Percentiles rank a stretch among this genome's conserved stretches.
Evolutionary conservation across 2,113 vertebrate species (phyloP).

Genomic region (Castor canadensis): DNA sequence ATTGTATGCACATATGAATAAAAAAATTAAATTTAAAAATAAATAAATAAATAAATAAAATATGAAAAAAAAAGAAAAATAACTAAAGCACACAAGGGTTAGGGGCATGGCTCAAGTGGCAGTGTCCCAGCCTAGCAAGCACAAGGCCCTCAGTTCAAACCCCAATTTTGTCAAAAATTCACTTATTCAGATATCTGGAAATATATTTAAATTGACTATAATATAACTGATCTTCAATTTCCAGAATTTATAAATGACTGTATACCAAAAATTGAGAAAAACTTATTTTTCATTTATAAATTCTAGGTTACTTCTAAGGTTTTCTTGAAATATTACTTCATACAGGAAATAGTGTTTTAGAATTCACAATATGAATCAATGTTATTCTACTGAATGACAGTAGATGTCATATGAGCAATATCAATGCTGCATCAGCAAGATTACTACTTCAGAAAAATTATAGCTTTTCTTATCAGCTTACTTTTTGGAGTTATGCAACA

Average conservation of each 20-base stretch:
- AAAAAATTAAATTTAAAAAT: too few relatives aligned
- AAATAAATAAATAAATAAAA: too few relatives aligned
- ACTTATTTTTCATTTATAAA: constrained; percentile 40
- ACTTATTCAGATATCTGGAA: constrained; percentile 71
- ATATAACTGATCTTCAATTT: constrained; percentile 72
- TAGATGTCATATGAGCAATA: not conserved
- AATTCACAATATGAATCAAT: constrained; percentile 73
- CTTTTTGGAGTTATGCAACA: not conserved
- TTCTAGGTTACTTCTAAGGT: constrained; percentile 27
- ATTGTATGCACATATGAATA: too few relatives aligned
- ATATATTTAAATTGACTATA: constrained; percentile 79
- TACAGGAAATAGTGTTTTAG: constrained; percentile 74
- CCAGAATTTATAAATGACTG: constrained; percentile 71
- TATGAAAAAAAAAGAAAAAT: too few relatives aligned
- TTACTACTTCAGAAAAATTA: constrained; percentile 72
- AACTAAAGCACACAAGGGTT: too few relatives aligned
- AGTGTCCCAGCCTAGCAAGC: too few relatives aligned
- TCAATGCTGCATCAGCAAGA: constrained; percentile 38
- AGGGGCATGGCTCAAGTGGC: too few relatives aligned
- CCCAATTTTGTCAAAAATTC: too few relatives aligned
- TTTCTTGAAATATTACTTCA: constrained; percentile 75
- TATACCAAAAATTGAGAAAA: constrained; percentile 69
- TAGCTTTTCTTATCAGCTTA: constrained; percentile 76
- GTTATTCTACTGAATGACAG: constrained; percentile 23
- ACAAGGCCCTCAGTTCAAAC: too few relatives aligned